Evolutionary conservation across 2,888 invertebrate species (phyloP), one percentile per base, ranked within the genome.

Genomic region (Lissonota sp.): DNA sequence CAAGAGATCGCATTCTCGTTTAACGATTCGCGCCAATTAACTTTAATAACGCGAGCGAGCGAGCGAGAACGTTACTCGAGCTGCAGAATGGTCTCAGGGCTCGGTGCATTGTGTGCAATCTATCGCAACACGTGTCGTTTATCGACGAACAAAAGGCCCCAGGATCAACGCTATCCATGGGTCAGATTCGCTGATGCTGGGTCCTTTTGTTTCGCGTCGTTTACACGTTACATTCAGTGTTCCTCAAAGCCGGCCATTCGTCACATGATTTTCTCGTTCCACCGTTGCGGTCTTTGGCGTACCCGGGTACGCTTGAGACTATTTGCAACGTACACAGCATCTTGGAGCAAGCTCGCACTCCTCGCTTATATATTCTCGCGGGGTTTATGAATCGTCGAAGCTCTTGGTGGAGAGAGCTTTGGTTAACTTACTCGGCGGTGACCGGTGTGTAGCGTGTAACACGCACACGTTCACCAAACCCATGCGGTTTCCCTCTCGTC

Each of bases 391-490:
- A 16, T 62, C 42, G 39, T n/a, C 60, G 16, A 4, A 39, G 49
- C 49, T 16, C 26, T 26, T 26, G 26, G 26, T 26, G 1, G 26
- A 26, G 26, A 26, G 39, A 26, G 42, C 57, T 64, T 37, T n/a
- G 55, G 53, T 46, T 37, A 71, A 46, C 55, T 62, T n/a, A n/a
- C 67, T 76, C 67, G 76, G 57, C 67, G 76, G 57, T 51, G 71
- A 80, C 55, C 71, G 55, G 49, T 62, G 76, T 72, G 76, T 57
- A 75, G 66, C 75, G 76, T 72, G 80, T 80, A 76, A 80, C 80
- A 69, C 80, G 80, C 73, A 73, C 49, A 51, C 57, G n/a, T 8
- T 4, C n/a, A 12, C 55, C 49, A 53, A 62, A 62, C 62, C 6
- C 51, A 73, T 49, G 55, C 66, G 6, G 8, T 39, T 49, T 57